phyloP scores from a whole-genome alignment of 2,888 invertebrate genomes.

The Pristionchus entomophagus region DNA sequence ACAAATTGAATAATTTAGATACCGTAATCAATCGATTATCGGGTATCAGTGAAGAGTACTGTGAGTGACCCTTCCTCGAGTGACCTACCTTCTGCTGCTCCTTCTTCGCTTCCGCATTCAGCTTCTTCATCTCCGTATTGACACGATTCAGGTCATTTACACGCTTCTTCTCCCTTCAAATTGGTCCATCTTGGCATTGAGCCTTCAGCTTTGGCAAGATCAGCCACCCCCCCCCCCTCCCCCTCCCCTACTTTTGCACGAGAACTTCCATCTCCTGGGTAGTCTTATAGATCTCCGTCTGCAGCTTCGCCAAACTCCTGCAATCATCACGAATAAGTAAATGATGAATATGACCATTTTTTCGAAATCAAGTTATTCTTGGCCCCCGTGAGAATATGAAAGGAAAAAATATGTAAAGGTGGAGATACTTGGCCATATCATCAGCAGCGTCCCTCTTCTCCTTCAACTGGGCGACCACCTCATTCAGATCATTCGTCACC shows the following conservation, averaged over 20 bases:
- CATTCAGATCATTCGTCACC: constrained; percentile 35
- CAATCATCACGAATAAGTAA: neutral
- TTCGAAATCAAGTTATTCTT: too few relatives aligned
- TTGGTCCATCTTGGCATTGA: too few relatives aligned
- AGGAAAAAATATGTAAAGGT: neutral
- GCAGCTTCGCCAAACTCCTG: neutral
- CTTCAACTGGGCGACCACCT: constrained; percentile 54
- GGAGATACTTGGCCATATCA: constrained; percentile 49
- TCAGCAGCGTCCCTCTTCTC: constrained; percentile 49
- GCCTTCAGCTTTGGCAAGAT: too few relatives aligned
- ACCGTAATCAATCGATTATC: too few relatives aligned
- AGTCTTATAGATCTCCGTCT: neutral
- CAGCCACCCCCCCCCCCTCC: too few relatives aligned
- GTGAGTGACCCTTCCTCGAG: too few relatives aligned
- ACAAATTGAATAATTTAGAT: neutral
- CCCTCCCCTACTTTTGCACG: neutral
- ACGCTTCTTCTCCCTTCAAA: neutral
- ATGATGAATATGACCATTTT: too few relatives aligned
- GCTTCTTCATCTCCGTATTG: neutral
- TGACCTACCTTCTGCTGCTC: constrained; percentile 27
- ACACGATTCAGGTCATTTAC: neutral
- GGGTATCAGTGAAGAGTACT: too few relatives aligned
- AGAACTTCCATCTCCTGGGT: neutral
- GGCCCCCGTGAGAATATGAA: too few relatives aligned
- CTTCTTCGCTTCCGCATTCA: neutral